Base-by-base conservation (phyloP, 2,113 vertebrate genomes). In the Semnornis frantzii region DNA sequence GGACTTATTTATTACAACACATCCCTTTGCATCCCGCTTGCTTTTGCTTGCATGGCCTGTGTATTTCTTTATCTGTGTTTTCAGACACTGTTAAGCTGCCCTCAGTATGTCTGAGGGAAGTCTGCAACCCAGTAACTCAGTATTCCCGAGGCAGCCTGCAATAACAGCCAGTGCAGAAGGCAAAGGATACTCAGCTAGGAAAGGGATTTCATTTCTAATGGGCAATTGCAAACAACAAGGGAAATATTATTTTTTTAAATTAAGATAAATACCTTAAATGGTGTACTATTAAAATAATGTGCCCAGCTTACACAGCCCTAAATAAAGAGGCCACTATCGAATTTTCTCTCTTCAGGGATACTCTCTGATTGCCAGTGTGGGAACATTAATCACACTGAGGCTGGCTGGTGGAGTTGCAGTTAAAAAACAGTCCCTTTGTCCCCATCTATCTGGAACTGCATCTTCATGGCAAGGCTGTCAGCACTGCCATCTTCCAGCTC, bases 211-310 rank as follows among this genome's bases (percentile, higher is more conserved):
- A 1, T 91, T 97, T 96, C 91, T 90, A 86, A 82, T 81, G 85
- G 69, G 91, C 76, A 93, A 95, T 9, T 90, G 85, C 85, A 94
- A 97, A 94, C 94, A 94, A 93, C 95, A 96, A 94, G 91, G 79
- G 85, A 91, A 95, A 95, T 92, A 92, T 94, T 95, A 96, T 97
- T 91, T 94, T 96, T 95, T 87, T 0, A 55, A 94, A 97, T 95
- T 97, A 97, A 94, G 93, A 90, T 95, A 95, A 94, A 94, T 91
- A 91, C 94, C 54, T 93, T 95, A 93, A 93, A 96, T 81, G 76
- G 79, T 65, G 62, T 83, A 68, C 62, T 27, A 94, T 92, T 96
- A 83, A 94, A 96, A 96, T 96, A 89, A 87, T 55, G 93, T 74
- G 72, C 58, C 85, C 18, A 10, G 76, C 28, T 91, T 72, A 91